phyloP scores from a whole-genome alignment of 2,797 vertebrate genomes.

The Trachops cirrhosus region DNA sequence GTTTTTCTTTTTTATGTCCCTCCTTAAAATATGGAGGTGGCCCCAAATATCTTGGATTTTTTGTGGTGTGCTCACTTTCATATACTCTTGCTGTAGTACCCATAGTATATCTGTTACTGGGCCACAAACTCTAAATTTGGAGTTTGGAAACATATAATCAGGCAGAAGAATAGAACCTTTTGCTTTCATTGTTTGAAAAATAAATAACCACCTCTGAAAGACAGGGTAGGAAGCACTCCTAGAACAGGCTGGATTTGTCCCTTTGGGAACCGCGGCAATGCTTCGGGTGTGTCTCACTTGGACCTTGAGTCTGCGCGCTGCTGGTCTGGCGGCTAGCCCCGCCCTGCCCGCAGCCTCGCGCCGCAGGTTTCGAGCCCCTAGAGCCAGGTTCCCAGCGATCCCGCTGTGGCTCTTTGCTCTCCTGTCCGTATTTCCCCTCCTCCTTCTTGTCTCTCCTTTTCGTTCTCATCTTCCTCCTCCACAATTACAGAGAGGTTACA shows the following conservation, averaged over 20 bases:
- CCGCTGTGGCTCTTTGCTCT: not conserved
- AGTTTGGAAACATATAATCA: conserved; percentile 24
- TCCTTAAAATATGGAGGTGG: not conserved
- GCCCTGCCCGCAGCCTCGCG: accelerated
- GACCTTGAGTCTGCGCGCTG: not conserved
- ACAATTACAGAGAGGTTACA: not conserved
- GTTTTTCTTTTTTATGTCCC: not conserved
- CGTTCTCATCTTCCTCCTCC: not conserved
- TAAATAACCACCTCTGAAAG: not conserved
- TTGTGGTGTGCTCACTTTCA: not conserved
- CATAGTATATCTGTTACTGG: not conserved
- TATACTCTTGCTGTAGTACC: not conserved
- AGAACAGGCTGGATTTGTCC: not conserved
- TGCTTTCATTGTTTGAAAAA: conserved; percentile 19
- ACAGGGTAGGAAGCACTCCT: not conserved
- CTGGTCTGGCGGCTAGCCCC: not conserved
- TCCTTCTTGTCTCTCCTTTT: not conserved
- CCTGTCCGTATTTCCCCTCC: not conserved
- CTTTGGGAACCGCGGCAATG: not conserved
- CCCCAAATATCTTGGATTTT: not conserved
- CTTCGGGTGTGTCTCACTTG: not conserved
- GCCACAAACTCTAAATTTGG: not conserved
- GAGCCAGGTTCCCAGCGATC: not conserved
- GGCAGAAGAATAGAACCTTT: not conserved
- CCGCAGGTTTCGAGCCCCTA: not conserved